Conservation (phyloP, 35 echinoderm and acorn worm species). For the Heliocidaris tuberculata region DNA sequence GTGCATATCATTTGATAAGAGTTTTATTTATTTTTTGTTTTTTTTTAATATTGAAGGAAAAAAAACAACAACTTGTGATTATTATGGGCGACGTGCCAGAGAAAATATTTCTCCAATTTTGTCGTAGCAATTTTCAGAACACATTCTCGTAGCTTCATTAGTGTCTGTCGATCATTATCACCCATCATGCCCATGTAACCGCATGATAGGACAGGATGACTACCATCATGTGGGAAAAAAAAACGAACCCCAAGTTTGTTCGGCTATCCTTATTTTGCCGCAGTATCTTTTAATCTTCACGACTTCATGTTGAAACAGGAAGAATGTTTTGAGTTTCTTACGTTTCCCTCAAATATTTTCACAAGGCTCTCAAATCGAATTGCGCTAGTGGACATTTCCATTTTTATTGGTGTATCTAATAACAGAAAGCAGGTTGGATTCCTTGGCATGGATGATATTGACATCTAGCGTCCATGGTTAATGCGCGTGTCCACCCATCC, state of each 20-base stretch:
- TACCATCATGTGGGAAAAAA: neutral
- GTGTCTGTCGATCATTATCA: neutral
- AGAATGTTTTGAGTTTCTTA: neutral
- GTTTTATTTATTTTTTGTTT: too few relatives aligned
- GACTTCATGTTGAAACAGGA: neutral
- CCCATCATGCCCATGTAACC: neutral
- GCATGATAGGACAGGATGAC: neutral
- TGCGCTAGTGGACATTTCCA: neutral
- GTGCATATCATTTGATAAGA: too few relatives aligned
- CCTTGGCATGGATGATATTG: neutral
- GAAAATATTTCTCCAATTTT: neutral
- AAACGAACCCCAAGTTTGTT: neutral
- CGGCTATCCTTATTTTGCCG: neutral
- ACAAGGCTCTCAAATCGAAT: neutral
- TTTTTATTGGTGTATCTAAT: slow-evolving; percentile 4
- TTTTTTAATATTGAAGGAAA: too few relatives aligned
- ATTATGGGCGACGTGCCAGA: neutral
- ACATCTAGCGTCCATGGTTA: neutral
- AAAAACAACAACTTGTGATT: neutral
- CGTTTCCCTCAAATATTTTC: slow-evolving; percentile 3
- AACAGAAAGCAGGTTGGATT: neutral
- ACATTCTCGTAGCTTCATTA: neutral
- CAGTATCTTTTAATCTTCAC: neutral
- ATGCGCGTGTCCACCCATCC: neutral
- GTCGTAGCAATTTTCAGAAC: neutral